Conservation (phyloP, 2,888 invertebrate species). For the Cyrtodaria siliqua region DNA sequence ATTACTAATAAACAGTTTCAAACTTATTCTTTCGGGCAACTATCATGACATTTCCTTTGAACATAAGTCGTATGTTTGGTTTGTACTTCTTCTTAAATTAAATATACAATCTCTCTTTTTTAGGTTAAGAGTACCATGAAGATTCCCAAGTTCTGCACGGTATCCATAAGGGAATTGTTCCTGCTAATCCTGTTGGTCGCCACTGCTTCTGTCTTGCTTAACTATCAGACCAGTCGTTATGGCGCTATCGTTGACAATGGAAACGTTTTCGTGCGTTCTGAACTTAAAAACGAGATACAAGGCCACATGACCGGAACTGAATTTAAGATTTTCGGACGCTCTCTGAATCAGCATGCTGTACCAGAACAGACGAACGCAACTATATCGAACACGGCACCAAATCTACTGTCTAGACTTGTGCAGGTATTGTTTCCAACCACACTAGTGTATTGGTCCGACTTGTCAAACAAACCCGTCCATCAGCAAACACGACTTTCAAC, state of each 20-base stretch:
- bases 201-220: slow-evolving; percentile 29
- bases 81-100: no score
- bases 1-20: no score
- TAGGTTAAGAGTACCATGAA: slow-evolving; percentile 24
- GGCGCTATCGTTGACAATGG: slow-evolving; percentile 9
- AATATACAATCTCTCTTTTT: no score
- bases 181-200: slow-evolving; percentile 33
- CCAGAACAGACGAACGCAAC: neutral
- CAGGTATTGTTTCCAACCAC: no score
- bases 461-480: no score
- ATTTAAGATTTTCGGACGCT: slow-evolving; percentile 29
- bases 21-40: no score
- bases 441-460: no score
- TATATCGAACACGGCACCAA: neutral
- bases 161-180: slow-evolving; percentile 28
- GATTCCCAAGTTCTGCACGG: neutral
- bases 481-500: no score
- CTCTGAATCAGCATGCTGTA: slow-evolving; percentile 36
- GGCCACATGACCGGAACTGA: neutral
- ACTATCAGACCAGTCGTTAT: slow-evolving; percentile 38
- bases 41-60: no score
- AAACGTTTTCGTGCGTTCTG: slow-evolving; percentile 3
- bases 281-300: slow-evolving; percentile 13
- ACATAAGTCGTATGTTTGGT: no score
- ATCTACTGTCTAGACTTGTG: slow-evolving; percentile 6